These are phyloP conservation scores for Drosophila prolongata DNA, from an alignment of 2,888 invertebrate species.

Conservation along the genomic window DNA sequence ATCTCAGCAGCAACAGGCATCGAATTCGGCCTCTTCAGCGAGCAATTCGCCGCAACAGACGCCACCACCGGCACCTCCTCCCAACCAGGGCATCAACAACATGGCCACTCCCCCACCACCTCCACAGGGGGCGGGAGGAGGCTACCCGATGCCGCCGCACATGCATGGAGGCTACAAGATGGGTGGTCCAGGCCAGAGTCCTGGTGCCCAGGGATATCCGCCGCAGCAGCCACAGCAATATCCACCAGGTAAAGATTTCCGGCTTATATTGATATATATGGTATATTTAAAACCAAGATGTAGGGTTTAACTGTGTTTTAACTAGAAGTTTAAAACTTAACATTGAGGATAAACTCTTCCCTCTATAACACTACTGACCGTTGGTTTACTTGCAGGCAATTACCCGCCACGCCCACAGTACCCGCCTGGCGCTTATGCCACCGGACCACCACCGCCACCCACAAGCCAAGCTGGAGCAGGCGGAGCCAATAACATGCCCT, in stretches of 20 bases:
- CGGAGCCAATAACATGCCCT: conserved; percentile 82
- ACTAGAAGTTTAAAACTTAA: too few relatives aligned
- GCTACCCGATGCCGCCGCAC: conserved; percentile 83
- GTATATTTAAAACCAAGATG: too few relatives aligned
- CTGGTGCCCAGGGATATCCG: conserved; percentile 85
- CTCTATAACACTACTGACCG: not conserved
- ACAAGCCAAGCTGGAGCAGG: conserved; percentile 83
- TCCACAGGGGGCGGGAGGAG: conserved; percentile 75
- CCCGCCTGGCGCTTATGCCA: conserved; percentile 85
- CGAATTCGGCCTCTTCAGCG: conserved; percentile 80
- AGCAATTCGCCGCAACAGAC: conserved; percentile 83
- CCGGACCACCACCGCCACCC: conserved; percentile 86
- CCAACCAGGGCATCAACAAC: conserved; percentile 82
- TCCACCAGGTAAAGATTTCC: conserved; percentile 84
- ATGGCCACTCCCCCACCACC: conserved; percentile 82
- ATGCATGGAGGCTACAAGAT: conserved; percentile 87
- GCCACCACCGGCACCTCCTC: conserved; percentile 81
- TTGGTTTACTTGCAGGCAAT: conserved; percentile 71
- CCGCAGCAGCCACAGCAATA: conserved; percentile 86
- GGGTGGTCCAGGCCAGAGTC: conserved; percentile 86
- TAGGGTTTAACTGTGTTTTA: too few relatives aligned
- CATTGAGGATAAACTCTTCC: too few relatives aligned
- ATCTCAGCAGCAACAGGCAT: conserved; percentile 80
- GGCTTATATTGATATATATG: too few relatives aligned
- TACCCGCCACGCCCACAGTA: conserved; percentile 86